Base-by-base conservation (phyloP, 2,888 invertebrate genomes). In the Hemicrepidius hirtus region DNA sequence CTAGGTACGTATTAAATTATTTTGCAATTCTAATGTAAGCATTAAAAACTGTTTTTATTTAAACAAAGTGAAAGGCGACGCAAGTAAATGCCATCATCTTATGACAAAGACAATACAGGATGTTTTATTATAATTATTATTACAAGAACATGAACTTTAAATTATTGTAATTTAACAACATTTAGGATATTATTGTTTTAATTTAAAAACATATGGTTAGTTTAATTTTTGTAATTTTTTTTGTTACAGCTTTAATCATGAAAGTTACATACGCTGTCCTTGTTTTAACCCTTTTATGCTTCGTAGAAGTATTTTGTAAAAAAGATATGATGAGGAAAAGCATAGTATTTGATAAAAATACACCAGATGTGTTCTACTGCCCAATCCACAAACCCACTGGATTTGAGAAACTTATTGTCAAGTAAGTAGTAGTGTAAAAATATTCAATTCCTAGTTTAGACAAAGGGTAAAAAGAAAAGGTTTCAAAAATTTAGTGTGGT, bases 321-420 rank as follows among this genome's bases (percentile, higher is more conserved):
- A 92, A 92, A 71, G 93, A 94, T 82, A 92, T 94, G 91, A 90
- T 93, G 89, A 87, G 93, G 75, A 94, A 94, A 85, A 92, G 92
- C 67, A 94, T 94, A 77, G 93, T 94, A 40, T 94, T 92, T 83
- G 93, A 94, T 82, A 93, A 93, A 82, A 92, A 93, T 82, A 94
- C 93, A 0, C 94, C 94, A 7, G 92, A 93, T 80, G 93, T 94
- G 13, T 94, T 94, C 84, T 94, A 94, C 84, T 94, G 94, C 82
- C 94, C 94, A 0, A 91, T 92, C 82, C 91, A 92, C 76, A 93
- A 94, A 82, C 93, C 93, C n/a, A 91, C 91, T 3, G 91, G 92
- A 37, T 90, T 93, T 82, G 92, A 92, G 76, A 93, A 93, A 84
- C 88, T 93, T 84, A 91, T 93, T 75, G 93, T 94, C 32, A 89